Percentiles rank a stretch among this genome's conserved stretches.
Evolutionary conservation across 2,888 invertebrate species (phyloP).

Genomic region (Caenorhabditis drosophilae): DNA sequence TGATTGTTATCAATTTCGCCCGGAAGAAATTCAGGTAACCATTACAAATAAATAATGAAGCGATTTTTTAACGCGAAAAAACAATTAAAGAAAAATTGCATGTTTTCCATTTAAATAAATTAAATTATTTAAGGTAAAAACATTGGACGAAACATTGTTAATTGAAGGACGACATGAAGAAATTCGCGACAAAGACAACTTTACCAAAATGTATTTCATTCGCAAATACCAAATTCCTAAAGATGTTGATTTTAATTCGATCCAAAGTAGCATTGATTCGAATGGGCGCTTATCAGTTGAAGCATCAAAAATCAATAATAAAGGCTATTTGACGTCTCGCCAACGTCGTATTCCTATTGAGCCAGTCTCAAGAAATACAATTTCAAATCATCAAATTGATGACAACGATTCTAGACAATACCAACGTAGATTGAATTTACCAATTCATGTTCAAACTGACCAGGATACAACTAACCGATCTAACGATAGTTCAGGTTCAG

Average conservation of each 20-base stretch:
- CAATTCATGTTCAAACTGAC: slow-evolving; percentile 51
- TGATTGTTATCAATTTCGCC: slow-evolving; percentile 67
- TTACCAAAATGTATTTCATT: slow-evolving; percentile 67
- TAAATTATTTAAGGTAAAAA: slow-evolving; percentile 56
- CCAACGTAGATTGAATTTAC: slow-evolving; percentile 41
- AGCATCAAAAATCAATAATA: slow-evolving; percentile 56
- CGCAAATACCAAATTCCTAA: slow-evolving; percentile 67
- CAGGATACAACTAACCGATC: slow-evolving; percentile 39
- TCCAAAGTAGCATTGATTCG: slow-evolving; percentile 60
- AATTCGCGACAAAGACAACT: slow-evolving; percentile 63
- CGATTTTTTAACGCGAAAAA: slow-evolving; percentile 1
- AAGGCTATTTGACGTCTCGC: slow-evolving; percentile 58
- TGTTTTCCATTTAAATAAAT: background rate
- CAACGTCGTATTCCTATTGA: slow-evolving; percentile 66
- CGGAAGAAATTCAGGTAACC: slow-evolving; percentile 65
- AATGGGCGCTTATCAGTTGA: slow-evolving; percentile 65
- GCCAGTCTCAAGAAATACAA: slow-evolving; percentile 45
- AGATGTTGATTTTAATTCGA: slow-evolving; percentile 61
- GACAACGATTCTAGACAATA: no score
- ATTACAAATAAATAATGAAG: background rate
- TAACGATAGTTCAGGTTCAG: slow-evolving; percentile 36
- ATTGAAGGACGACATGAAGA: slow-evolving; percentile 68
- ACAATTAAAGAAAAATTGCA: no score
- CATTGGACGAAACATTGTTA: slow-evolving; percentile 66
- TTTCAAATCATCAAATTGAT: slow-evolving; percentile 21